Percentiles rank a stretch among this genome's conserved stretches.
Conservation (phyloP, 2,888 invertebrate species). For the Congeria kusceri region DNA sequence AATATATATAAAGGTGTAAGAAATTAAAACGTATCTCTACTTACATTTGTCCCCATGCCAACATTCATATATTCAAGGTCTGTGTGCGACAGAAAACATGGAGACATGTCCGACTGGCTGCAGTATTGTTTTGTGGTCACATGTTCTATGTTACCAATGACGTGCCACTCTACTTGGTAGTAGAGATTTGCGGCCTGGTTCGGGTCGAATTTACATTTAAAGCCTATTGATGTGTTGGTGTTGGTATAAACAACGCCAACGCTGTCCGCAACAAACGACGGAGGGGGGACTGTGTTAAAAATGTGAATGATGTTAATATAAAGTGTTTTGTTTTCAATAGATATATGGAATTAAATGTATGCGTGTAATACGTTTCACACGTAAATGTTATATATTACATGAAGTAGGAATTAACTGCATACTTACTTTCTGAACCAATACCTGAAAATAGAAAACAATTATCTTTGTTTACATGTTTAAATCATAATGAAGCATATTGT, state of each 20-base stretch:
- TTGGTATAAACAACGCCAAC: neutral
- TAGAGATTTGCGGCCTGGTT: neutral
- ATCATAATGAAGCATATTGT: no score
- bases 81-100: neutral
- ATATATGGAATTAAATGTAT: no score
- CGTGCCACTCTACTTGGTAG: constrained; percentile 26
- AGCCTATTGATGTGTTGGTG: neutral
- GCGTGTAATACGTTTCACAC: no score
- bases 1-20: neutral
- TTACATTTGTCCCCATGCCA: constrained; percentile 25
- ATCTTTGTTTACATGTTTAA: neutral
- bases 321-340: neutral
- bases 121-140: constrained; percentile 9
- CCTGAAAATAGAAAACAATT: neutral
- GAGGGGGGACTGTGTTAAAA: constrained; percentile 5
- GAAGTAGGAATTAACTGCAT: neutral
- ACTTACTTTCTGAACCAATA: no score
- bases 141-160: neutral
- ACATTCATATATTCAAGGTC: constrained; percentile 12
- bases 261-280: constrained; percentile 15
- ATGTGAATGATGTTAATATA: neutral
- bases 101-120: neutral
- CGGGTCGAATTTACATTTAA: constrained; percentile 28
- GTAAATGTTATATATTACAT: no score
- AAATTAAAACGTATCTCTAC: neutral